Percentiles rank a stretch among this genome's conserved stretches.
These are phyloP conservation scores for Macaria liturata DNA, from an alignment of 2,888 invertebrate genomes.

Conservation along the genomic window DNA sequence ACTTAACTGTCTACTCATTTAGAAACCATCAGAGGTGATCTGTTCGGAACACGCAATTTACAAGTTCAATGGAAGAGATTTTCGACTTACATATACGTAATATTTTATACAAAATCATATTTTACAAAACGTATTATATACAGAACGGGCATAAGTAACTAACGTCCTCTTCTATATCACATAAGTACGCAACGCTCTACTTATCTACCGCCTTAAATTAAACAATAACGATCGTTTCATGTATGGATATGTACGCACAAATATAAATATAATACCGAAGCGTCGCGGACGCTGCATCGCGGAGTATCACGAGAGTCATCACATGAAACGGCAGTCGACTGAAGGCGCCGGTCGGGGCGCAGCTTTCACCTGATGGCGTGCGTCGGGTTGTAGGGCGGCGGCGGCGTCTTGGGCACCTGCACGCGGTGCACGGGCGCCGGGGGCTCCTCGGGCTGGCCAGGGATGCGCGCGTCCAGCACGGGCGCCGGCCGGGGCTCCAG, in stretches of 20 bases:
- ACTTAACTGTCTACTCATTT: constrained; percentile 43
- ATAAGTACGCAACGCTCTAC: constrained; percentile 74
- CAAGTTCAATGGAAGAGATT: constrained; percentile 57
- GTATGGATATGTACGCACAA: constrained; percentile 67
- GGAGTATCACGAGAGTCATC: constrained; percentile 65
- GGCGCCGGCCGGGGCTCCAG: constrained; percentile 43
- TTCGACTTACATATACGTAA: constrained; percentile 46
- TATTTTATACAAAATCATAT: constrained; percentile 45
- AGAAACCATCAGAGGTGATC: constrained; percentile 46
- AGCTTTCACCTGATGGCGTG: constrained; percentile 79
- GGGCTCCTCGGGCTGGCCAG: constrained; percentile 58
- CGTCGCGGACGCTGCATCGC: constrained; percentile 52
- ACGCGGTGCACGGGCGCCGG: constrained; percentile 64
- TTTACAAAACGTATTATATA: constrained; percentile 66
- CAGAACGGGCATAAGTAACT: constrained; percentile 70
- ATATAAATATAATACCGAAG: constrained; percentile 69
- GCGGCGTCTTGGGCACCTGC: constrained; percentile 76
- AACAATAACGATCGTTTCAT: constrained; percentile 63
- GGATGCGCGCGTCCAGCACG: constrained; percentile 54
- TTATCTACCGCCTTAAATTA: constrained; percentile 49
- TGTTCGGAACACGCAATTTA: constrained; percentile 46
- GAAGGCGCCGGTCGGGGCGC: constrained; percentile 58
- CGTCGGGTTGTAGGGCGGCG: constrained; percentile 76
- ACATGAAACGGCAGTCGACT: constrained; percentile 81
- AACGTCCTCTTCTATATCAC: constrained; percentile 77